phyloP scores from a whole-genome alignment of 2,888 invertebrate species.

The Kryphioiulus occultus region DNA sequence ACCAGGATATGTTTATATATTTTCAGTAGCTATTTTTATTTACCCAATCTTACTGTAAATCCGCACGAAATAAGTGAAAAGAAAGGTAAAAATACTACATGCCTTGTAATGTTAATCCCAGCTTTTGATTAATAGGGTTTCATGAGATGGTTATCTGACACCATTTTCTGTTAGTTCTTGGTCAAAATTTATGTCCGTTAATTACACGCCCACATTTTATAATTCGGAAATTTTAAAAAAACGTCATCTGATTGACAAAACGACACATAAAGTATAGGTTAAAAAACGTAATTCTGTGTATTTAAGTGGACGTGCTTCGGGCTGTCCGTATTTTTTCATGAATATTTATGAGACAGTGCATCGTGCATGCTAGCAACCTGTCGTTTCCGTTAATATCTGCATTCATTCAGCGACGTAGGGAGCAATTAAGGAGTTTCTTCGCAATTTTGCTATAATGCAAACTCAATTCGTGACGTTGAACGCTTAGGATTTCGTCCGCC shows the following conservation, averaged over 20 bases:
- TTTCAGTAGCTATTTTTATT: too few relatives aligned
- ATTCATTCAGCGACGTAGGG: background rate
- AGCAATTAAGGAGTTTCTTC: background rate
- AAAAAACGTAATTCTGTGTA: background rate
- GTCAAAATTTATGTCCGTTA: background rate
- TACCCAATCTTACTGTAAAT: too few relatives aligned
- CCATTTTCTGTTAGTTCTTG: background rate
- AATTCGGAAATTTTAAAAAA: background rate
- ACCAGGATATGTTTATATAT: background rate
- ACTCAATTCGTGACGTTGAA: background rate
- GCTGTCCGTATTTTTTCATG: background rate
- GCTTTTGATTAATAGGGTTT: background rate
- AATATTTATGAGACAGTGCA: background rate
- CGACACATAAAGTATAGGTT: conserved; percentile 38
- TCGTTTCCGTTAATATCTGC: conserved; percentile 35
- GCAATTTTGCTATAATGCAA: background rate
- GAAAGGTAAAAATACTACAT: too few relatives aligned
- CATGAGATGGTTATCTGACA: background rate
- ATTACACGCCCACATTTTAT: background rate
- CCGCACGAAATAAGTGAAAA: too few relatives aligned
- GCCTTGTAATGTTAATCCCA: too few relatives aligned
- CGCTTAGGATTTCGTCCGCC: background rate
- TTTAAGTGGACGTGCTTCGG: background rate
- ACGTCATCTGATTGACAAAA: background rate
- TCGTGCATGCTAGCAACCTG: conserved; percentile 21